A percentile compares a stretch with the other conserved stretches of the same genome.
These are phyloP conservation scores for Anthonomus grandis DNA, from an alignment of 1,140 invertebrate species.

Conservation along the genomic window DNA sequence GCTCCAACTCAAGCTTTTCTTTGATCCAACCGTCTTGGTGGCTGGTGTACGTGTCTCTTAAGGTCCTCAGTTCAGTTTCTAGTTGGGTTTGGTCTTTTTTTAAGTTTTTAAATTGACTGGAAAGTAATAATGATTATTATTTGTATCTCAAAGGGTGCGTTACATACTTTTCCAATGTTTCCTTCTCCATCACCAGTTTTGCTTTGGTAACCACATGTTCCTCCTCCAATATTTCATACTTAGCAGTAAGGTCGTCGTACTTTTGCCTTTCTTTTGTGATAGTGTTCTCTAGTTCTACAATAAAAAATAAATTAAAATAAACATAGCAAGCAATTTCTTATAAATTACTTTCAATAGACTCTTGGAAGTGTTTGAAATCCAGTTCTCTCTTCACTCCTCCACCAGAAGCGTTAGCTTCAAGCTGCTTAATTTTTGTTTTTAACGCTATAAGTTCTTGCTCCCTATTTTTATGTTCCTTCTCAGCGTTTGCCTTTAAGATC, in stretches of 20 bases:
- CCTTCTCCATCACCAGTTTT: slow-evolving; percentile 72
- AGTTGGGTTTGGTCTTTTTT: slow-evolving; percentile 59
- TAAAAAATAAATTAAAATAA: slow-evolving; percentile 24
- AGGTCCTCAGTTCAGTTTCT: slow-evolving; percentile 63
- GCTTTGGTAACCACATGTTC: slow-evolving; percentile 77
- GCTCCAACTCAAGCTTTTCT: slow-evolving; percentile 66
- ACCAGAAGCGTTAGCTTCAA: slow-evolving; percentile 59
- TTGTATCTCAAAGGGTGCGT: not conserved
- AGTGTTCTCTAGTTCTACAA: slow-evolving; percentile 64
- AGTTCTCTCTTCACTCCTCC: slow-evolving; percentile 60
- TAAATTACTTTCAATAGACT: slow-evolving; percentile 66
- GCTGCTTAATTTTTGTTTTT: slow-evolving; percentile 60
- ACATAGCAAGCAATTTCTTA: slow-evolving; percentile 24
- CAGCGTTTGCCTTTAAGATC: slow-evolving; percentile 57
- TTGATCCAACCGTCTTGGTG: slow-evolving; percentile 70
- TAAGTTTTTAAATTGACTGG: slow-evolving; percentile 49
- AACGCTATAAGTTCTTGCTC: slow-evolving; percentile 64
- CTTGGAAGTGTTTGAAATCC: slow-evolving; percentile 62
- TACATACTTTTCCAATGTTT: slow-evolving; percentile 59
- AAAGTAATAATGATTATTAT: slow-evolving; percentile 13
- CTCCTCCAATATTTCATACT: slow-evolving; percentile 79
- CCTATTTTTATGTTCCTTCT: slow-evolving; percentile 61
- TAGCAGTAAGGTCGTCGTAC: slow-evolving; percentile 74
- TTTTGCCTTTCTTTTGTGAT: slow-evolving; percentile 65
- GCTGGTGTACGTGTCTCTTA: slow-evolving; percentile 64